Conservation (phyloP, 1,140 invertebrate genomes). For the Drosophila tristis region DNA sequence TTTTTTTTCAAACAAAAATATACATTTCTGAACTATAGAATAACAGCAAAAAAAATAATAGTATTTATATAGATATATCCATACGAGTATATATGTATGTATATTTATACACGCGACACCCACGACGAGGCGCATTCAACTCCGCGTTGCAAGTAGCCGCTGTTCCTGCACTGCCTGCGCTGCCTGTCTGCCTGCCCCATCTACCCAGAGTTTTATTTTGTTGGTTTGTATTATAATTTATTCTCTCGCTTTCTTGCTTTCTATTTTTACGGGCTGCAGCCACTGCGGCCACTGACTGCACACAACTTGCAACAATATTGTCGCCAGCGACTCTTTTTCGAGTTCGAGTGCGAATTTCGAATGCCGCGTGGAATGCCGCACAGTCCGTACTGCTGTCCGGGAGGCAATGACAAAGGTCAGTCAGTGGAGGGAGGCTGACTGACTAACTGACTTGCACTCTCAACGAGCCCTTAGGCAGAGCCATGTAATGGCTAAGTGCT, state of each 20-base stretch:
- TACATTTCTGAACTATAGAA: slow-evolving; percentile 53
- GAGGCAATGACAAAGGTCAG: too few relatives aligned
- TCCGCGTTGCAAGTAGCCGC: slow-evolving; percentile 23
- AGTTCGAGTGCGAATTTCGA: slow-evolving; percentile 21
- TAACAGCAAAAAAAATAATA: slow-evolving; percentile 60
- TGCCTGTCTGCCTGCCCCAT: slow-evolving; percentile 6
- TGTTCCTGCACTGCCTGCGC: background rate
- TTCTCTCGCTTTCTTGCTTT: slow-evolving; percentile 29
- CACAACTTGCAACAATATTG: too few relatives aligned
- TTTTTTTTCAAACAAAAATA: slow-evolving; percentile 25
- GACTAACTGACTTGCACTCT: too few relatives aligned
- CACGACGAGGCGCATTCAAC: slow-evolving; percentile 42
- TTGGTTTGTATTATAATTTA: slow-evolving; percentile 15
- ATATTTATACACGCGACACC: slow-evolving; percentile 18
- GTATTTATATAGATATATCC: slow-evolving; percentile 31
- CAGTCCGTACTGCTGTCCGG: too few relatives aligned
- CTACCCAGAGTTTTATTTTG: slow-evolving; percentile 6
- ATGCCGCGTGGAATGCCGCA: slow-evolving; percentile 1
- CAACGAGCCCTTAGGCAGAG: too few relatives aligned
- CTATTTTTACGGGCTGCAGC: slow-evolving; percentile 27
- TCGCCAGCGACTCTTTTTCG: too few relatives aligned
- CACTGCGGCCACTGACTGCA: slow-evolving; percentile 5
- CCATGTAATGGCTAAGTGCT: slow-evolving; percentile 9
- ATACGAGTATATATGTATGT: slow-evolving; percentile 8
- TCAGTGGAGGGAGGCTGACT: too few relatives aligned